Evolutionary conservation across 2,888 invertebrate species (phyloP).

Genomic region (Drosophila merina): DNA sequence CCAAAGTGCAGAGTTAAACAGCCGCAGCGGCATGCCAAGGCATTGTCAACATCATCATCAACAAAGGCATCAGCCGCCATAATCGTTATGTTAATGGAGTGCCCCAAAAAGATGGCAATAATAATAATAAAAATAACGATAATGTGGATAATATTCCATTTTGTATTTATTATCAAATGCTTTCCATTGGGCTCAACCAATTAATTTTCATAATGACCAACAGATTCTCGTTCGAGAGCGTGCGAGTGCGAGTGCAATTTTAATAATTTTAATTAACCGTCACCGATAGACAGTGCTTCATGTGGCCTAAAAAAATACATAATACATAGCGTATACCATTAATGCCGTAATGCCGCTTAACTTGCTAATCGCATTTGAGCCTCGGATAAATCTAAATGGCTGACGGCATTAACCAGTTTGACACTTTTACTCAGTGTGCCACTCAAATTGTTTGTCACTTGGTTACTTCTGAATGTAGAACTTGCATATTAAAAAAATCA

Average conservation of each 20-base stretch:
- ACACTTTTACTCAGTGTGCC: conserved; percentile 29
- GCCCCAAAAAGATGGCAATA: conserved; percentile 32
- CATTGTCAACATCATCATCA: conserved; percentile 42
- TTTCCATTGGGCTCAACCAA: conserved; percentile 48
- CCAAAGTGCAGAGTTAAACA: conserved; percentile 31
- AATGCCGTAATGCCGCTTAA: conserved; percentile 23
- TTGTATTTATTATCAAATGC: conserved; percentile 39
- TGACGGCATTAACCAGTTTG: conserved; percentile 19
- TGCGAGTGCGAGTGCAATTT: conserved; percentile 31
- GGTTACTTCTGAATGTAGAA: conserved; percentile 21
- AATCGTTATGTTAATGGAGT: conserved; percentile 51
- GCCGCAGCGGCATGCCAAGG: conserved; percentile 14
- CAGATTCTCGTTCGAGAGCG: conserved; percentile 8
- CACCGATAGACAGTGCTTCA: conserved; percentile 36
- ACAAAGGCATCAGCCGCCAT: conserved; percentile 15
- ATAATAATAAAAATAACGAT: conserved; percentile 44
- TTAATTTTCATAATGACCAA: conserved; percentile 56
- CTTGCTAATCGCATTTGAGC: conserved; percentile 31
- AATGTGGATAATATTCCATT: conserved; percentile 20
- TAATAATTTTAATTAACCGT: conserved; percentile 60
- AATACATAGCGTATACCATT: not conserved
- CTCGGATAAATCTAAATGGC: conserved; percentile 32
- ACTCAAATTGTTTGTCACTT: conserved; percentile 22
- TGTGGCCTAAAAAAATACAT: conserved; percentile 16
- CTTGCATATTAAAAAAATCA: conserved; percentile 53